These are phyloP conservation scores for Protophormia terraenovae DNA, from an alignment of 2,888 invertebrate genomes.

Conservation along the genomic window DNA sequence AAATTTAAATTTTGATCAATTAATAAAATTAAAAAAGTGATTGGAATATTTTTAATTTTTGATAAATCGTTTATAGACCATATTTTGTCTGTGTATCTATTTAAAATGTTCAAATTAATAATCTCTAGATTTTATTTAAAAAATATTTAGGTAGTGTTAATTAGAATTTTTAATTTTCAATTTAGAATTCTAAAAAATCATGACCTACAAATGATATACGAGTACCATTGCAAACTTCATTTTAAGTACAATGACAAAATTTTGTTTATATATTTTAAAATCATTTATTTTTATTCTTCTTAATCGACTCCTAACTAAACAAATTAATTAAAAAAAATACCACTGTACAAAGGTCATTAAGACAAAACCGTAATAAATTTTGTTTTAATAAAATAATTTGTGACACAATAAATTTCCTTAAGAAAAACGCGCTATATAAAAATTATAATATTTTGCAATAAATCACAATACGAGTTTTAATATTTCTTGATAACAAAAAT, in stretches of 20 bases:
- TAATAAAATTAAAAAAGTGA: no score
- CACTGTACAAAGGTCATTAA: not conserved
- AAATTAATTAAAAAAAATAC: not conserved
- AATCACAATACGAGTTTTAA: no score
- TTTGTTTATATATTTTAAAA: not conserved
- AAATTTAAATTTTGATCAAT: no score
- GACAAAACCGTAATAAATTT: not conserved
- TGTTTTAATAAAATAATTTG: not conserved
- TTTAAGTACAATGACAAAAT: not conserved
- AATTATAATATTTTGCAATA: conserved; percentile 2
- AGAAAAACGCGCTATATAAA: not conserved
- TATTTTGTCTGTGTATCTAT: no score
- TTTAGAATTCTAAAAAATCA: no score
- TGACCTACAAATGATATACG: no score
- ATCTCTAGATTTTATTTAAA: no score
- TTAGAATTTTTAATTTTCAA: no score
- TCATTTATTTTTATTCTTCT: not conserved
- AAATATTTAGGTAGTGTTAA: no score
- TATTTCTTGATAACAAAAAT: not conserved
- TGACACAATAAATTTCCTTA: not conserved
- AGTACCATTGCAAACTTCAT: not conserved
- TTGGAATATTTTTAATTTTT: no score
- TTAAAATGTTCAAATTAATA: no score
- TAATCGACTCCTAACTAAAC: not conserved
- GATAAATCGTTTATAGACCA: no score